Evolutionary conservation across 2,888 invertebrate genomes (phyloP).

Genomic region (Ormyrus labotus): DNA sequence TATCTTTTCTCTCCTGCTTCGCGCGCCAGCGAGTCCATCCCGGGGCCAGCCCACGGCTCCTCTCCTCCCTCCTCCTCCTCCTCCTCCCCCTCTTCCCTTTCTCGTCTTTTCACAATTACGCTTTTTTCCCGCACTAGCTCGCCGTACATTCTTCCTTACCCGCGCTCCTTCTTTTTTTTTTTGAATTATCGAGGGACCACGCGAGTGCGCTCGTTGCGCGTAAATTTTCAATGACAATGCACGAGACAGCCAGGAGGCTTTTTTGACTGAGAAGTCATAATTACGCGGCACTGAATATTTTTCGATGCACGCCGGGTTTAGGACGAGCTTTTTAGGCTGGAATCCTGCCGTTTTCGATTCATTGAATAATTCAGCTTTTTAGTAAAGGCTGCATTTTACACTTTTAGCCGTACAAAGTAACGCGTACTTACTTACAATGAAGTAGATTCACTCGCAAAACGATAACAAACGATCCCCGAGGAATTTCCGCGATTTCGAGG

Average conservation of each 20-base stretch:
- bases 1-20: slow-evolving; percentile 66
- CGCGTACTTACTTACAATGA: background rate
- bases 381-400: too few species aligned
- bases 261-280: slow-evolving; percentile 20
- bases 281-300: background rate
- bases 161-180: background rate
- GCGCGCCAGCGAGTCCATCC: slow-evolving; percentile 59
- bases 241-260: background rate
- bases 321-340: too few species aligned
- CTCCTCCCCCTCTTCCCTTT: background rate
- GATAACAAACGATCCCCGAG: background rate
- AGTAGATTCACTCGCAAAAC: background rate
- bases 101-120: slow-evolving; percentile 41
- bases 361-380: too few species aligned
- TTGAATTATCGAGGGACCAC: background rate
- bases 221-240: background rate
- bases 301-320: too few species aligned
- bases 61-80: slow-evolving; percentile 22
- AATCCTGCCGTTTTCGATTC: too few species aligned
- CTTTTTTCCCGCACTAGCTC: slow-evolving; percentile 32
- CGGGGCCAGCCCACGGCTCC: slow-evolving; percentile 65
- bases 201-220: slow-evolving; percentile 2
- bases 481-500: background rate
- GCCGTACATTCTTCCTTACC: background rate
- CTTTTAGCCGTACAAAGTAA: background rate